phyloP scores from a whole-genome alignment of 2,113 vertebrate species.

The Cebidichthys violaceus region DNA sequence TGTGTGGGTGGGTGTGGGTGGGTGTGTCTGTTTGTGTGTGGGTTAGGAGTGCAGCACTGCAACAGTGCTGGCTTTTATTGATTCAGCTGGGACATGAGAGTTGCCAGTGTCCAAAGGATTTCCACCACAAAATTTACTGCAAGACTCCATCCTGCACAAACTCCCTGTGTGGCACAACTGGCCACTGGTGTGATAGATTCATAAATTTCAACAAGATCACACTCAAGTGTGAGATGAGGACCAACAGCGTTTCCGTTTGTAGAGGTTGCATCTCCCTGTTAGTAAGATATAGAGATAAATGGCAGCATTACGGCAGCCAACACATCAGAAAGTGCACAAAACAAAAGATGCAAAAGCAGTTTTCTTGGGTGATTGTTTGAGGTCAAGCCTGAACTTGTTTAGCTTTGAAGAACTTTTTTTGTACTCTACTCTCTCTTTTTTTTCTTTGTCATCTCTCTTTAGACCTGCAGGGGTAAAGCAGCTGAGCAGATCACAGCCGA shows the following conservation, averaged over 20 bases:
- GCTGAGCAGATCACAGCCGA: constrained; percentile 22
- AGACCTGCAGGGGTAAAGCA: constrained; percentile 43
- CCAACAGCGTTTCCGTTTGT: background rate
- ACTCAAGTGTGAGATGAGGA: background rate
- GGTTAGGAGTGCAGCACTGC: constrained; percentile 63
- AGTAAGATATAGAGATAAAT: background rate
- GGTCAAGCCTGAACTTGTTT: background rate
- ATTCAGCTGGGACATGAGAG: constrained; percentile 73
- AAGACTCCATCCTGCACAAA: constrained; percentile 37
- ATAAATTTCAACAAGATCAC: background rate
- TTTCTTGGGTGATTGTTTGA: background rate
- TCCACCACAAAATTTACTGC: constrained; percentile 44
- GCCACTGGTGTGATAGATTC: background rate
- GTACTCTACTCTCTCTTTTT: background rate
- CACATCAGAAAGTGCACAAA: background rate
- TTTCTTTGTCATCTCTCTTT: constrained; percentile 18
- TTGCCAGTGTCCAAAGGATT: constrained; percentile 26
- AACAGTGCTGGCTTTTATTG: constrained; percentile 71
- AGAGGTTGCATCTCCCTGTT: background rate
- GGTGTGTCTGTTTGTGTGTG: constrained; percentile 37
- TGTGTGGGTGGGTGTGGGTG: constrained; percentile 4
- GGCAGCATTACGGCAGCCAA: background rate
- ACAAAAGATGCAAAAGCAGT: background rate
- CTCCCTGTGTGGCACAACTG: constrained; percentile 15
- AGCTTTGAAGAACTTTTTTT: background rate